phyloP scores from a whole-genome alignment of 2,888 invertebrate genomes.

The Meteorus cinctellus region DNA sequence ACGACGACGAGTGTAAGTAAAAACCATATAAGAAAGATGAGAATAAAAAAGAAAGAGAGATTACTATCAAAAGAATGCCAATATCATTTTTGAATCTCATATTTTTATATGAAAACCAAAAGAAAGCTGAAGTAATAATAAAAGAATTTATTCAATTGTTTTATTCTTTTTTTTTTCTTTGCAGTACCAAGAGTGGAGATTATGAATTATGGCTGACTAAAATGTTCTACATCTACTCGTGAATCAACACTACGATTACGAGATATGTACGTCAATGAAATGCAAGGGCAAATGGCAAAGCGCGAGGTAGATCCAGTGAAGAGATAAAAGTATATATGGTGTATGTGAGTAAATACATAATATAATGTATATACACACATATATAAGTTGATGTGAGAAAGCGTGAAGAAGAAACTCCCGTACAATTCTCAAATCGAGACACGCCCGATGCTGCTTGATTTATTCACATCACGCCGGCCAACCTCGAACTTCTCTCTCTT shows the following conservation, averaged over 20 bases:
- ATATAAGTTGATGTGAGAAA: conserved; percentile 1
- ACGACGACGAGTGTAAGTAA: conserved; percentile 24
- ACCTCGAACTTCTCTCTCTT: conserved; percentile 40
- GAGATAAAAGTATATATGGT: background rate
- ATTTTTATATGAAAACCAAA: background rate
- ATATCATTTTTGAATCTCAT: conserved; percentile 27
- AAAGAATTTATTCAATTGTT: background rate
- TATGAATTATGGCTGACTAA: conserved; percentile 26
- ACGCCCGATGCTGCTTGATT: conserved; percentile 56
- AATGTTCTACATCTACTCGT: conserved; percentile 24
- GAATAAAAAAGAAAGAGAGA: background rate
- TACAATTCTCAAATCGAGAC: conserved; percentile 48
- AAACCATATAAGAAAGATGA: conserved; percentile 5
- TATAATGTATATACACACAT: background rate
- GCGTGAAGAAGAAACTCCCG: conserved; percentile 38
- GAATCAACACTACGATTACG: conserved; percentile 1
- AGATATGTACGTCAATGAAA: conserved; percentile 1
- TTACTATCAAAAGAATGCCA: conserved; percentile 14
- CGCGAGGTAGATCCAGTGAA: conserved; percentile 5
- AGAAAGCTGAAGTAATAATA: background rate
- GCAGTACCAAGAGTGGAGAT: background rate
- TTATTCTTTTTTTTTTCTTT: background rate
- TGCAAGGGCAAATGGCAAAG: conserved; percentile 10
- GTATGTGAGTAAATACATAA: background rate
- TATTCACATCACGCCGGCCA: conserved; percentile 69